phyloP scores from a whole-genome alignment of 2,113 vertebrate genomes.

The Erythrocercus mccallii region DNA sequence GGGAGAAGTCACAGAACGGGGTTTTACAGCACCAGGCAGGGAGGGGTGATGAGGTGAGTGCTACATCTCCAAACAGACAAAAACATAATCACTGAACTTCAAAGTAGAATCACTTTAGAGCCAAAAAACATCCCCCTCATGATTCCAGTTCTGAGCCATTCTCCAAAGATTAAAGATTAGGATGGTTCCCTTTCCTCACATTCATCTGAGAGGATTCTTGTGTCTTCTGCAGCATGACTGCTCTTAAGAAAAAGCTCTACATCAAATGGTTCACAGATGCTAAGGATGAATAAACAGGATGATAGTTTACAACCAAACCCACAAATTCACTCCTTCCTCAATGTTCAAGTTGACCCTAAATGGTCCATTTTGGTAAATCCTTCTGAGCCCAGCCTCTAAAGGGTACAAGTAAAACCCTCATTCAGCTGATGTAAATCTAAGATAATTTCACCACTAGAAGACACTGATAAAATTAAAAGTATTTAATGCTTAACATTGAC shows the following conservation, averaged over 20 bases:
- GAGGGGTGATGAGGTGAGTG: neutral
- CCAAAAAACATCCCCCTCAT: neutral
- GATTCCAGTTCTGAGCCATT: neutral
- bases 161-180: neutral
- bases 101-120: neutral
- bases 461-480: neutral
- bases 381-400: neutral
- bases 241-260: neutral
- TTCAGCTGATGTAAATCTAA: neutral
- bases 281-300: neutral
- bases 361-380: neutral
- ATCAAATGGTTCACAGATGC: neutral
- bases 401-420: neutral
- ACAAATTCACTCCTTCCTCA: neutral
- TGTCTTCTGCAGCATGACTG: neutral
- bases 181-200: neutral
- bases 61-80: neutral
- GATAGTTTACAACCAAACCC: neutral
- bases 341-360: neutral
- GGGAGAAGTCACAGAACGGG: neutral
- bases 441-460: neutral
- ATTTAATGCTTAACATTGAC: neutral
- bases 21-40: neutral
- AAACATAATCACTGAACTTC: neutral
- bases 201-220: accelerated